Evolutionary conservation across 2,888 invertebrate species (phyloP), one percentile per base, ranked within the genome.

Genomic region (Archips crataeganus): DNA sequence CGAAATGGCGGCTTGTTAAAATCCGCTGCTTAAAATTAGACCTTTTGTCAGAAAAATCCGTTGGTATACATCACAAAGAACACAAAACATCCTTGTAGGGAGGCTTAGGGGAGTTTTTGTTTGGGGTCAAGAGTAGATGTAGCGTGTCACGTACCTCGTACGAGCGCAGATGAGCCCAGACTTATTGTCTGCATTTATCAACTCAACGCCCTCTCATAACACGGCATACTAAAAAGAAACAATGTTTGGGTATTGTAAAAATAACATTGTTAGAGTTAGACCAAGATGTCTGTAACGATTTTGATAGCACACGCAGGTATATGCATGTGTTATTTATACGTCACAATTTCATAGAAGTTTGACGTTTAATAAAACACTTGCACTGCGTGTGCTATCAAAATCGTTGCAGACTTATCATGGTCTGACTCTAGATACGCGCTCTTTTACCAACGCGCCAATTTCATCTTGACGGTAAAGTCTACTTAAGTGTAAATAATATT

Each of bases 131-230:
- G 68, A 73, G 73, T 69, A 11, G 57, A 62, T 67, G 71, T 71
- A 66, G 71, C 57, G 72, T 68, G 67, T 72, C 72, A 72, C 72
- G 72, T 72, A 61, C 54, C 23, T 15, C 59, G 74, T 60, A 62
- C 54, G 68, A 32, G 65, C 49, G 65, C 65, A 71, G 67, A 66
- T 71, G 75, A 75, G 75, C 67, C 74, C 67, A 59, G 61, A 61
- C 57, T 71, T 75, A 75, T 75, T 72, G 72, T 69, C 59, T 72
- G 67, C 75, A 75, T 75, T 72, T 72, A 71, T 75, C 75, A 75
- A 71, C 63, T 72, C 71, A 60, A 68, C 75, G 72, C 72, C 57
- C 51, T 60, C 62, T 70, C 75, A 71, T 71, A 71, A 75, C 72
- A 47, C 54, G 68, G 57, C 68, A 49, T 69, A 54, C 65, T 51